phyloP scores from a whole-genome alignment of 1,140 invertebrate species.

The Liolophura sinensis region DNA sequence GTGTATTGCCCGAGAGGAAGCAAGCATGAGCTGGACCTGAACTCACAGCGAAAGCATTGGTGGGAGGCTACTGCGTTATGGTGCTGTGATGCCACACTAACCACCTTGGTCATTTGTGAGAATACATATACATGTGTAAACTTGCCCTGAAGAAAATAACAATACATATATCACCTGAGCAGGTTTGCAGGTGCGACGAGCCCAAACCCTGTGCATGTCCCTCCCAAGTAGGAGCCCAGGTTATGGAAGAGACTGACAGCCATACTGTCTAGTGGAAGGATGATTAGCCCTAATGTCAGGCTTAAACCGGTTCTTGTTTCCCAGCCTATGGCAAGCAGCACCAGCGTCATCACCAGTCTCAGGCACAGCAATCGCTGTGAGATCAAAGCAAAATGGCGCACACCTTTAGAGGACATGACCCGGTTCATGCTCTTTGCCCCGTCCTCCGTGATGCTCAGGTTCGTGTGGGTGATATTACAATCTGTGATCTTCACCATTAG shows the following conservation, averaged over 20 bases:
- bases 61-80: too few species aligned
- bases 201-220: conserved; percentile 54
- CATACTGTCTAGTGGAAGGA: conserved; percentile 47
- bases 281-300: conserved; percentile 40
- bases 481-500: conserved; percentile 52
- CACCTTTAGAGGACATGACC: conserved; percentile 54
- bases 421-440: conserved; percentile 41
- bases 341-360: conserved; percentile 41
- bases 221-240: conserved; percentile 48
- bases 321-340: conserved; percentile 45
- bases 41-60: too few species aligned
- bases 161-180: conserved; percentile 29
- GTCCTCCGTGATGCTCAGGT: conserved; percentile 21
- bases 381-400: conserved; percentile 54
- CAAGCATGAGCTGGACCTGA: too few species aligned
- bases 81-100: too few species aligned
- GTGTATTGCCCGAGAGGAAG: too few species aligned
- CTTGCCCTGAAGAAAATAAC: background rate
- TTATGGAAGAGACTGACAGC: conserved; percentile 50
- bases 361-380: conserved; percentile 45
- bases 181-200: conserved; percentile 49
- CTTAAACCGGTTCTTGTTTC: conserved; percentile 47
- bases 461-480: conserved; percentile 41
- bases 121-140: too few species aligned
- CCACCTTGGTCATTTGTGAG: too few species aligned